These are phyloP conservation scores for Bicyclus anynana DNA, from an alignment of 1,140 invertebrate species.

Conservation along the genomic window DNA sequence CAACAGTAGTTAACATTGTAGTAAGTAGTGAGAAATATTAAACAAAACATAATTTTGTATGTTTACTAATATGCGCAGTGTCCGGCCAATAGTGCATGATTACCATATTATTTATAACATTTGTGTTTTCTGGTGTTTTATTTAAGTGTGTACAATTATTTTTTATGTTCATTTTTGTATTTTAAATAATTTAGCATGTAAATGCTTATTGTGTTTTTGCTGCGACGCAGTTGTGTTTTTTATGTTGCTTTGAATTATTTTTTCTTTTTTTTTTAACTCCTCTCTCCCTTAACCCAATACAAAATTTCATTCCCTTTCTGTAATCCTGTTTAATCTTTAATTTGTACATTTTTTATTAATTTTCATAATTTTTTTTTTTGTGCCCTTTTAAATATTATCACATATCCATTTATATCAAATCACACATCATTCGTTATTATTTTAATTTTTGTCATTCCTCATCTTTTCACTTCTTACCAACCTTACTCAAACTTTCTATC, in stretches of 20 bases:
- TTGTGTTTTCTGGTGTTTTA: slow-evolving; percentile 49
- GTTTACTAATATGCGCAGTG: slow-evolving; percentile 27
- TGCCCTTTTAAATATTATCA: too few relatives aligned
- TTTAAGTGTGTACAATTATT: slow-evolving; percentile 32
- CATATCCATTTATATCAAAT: too few relatives aligned
- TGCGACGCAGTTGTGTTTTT: slow-evolving; percentile 60
- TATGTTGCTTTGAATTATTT: slow-evolving; percentile 71
- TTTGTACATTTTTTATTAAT: too few relatives aligned
- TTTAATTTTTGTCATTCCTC: too few relatives aligned
- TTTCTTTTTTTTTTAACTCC: slow-evolving; percentile 50
- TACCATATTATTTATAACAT: slow-evolving; percentile 37
- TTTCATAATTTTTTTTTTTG: too few relatives aligned
- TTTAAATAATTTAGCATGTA: slow-evolving; percentile 38
- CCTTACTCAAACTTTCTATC: too few relatives aligned
- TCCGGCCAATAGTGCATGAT: slow-evolving; percentile 37
- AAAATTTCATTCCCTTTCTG: slow-evolving; percentile 1
- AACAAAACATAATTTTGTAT: neutral
- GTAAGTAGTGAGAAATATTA: neutral
- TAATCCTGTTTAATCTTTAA: neutral
- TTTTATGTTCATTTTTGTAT: slow-evolving; percentile 15
- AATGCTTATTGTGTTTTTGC: slow-evolving; percentile 54
- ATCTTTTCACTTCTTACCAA: too few relatives aligned
- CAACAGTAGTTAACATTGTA: neutral
- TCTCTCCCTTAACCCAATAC: neutral
- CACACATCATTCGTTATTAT: too few relatives aligned